Conservation (phyloP, 2,888 invertebrate genomes). For the Tetramorium bicarinatum region DNA sequence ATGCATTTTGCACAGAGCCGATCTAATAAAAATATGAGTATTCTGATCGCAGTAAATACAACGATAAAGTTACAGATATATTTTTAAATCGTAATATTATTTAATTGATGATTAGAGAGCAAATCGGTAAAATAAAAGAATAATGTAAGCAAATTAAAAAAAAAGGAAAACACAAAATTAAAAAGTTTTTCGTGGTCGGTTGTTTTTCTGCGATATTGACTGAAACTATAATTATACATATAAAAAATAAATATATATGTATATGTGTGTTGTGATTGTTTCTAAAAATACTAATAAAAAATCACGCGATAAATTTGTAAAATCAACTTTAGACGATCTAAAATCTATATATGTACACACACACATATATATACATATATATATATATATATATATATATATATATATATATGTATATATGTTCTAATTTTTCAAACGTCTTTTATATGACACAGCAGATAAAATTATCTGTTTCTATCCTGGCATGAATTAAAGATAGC, state of each 20-base stretch:
- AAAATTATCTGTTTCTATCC: neutral
- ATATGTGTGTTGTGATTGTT: neutral
- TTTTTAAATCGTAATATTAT: conserved; percentile 17
- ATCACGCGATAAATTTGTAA: neutral
- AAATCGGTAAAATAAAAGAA: conserved; percentile 6
- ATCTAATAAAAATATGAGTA: conserved; percentile 22
- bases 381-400: neutral
- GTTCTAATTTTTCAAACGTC: neutral
- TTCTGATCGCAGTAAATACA: neutral
- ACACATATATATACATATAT: neutral
- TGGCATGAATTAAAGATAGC: neutral
- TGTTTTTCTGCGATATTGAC: neutral
- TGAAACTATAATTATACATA: neutral
- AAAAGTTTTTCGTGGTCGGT: neutral
- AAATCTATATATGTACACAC: neutral
- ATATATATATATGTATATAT: neutral
- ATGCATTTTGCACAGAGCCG: neutral
- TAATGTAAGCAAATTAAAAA: neutral
- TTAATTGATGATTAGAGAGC: neutral
- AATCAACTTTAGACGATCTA: neutral
- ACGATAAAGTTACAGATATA: neutral
- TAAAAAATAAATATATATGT: neutral
- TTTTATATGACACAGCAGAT: neutral
- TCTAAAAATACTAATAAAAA: neutral
- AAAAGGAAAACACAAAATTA: neutral